Percentiles rank a stretch among this genome's conserved stretches.
These are phyloP conservation scores for Oxystoma pomonae DNA, from an alignment of 2,888 invertebrate species.

Conservation along the genomic window DNA sequence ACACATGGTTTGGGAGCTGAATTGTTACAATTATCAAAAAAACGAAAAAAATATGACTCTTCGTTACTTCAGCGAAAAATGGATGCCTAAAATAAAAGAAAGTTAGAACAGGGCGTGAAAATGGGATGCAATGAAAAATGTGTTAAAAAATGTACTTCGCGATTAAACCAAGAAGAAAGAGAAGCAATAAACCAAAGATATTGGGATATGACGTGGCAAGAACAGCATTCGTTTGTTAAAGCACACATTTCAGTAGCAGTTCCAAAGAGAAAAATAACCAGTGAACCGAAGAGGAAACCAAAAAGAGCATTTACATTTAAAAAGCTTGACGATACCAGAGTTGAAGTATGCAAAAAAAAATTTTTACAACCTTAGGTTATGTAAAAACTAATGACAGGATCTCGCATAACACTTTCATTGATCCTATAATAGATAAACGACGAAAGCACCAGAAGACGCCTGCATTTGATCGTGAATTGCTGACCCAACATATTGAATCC, in stretches of 20 bases:
- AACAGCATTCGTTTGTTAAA: constrained; percentile 4
- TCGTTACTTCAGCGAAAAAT: constrained; percentile 2
- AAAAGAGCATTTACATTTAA: constrained; percentile 1
- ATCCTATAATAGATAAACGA: constrained; percentile 4
- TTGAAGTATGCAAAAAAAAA: neutral
- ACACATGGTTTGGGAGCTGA: neutral
- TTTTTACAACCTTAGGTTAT: constrained; percentile 2
- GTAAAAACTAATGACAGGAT: constrained; percentile 3
- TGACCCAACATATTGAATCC: constrained; percentile 2
- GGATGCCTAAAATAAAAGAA: constrained; percentile 1
- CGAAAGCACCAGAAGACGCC: constrained; percentile 4
- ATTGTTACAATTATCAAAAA: neutral
- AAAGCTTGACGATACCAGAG: neutral
- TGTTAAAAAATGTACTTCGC: neutral
- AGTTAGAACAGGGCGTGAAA: constrained; percentile 1
- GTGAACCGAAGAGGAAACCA: neutral
- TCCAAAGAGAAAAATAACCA: neutral
- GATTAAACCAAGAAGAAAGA: constrained; percentile 1
- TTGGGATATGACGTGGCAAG: constrained; percentile 4
- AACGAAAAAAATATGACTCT: neutral
- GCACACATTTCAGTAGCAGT: neutral
- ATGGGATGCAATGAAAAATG: constrained; percentile 1
- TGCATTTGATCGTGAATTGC: constrained; percentile 3
- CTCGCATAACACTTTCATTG: neutral
- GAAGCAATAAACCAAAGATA: neutral